These are phyloP conservation scores for Dynastes grantii DNA, from an alignment of 2,888 invertebrate genomes.

Conservation along the genomic window DNA sequence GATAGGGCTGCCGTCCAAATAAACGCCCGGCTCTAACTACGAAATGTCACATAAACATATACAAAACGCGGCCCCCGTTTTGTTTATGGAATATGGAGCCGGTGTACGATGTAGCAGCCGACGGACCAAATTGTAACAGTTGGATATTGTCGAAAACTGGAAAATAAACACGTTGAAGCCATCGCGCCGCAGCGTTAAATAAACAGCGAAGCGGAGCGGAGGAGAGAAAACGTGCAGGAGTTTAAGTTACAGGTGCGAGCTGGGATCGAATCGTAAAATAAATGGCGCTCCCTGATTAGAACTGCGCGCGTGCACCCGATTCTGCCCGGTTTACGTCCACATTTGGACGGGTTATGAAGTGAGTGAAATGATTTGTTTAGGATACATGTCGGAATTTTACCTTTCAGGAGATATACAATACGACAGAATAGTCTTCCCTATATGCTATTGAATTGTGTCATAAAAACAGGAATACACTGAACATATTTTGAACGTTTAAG, in stretches of 20 bases:
- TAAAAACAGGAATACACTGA: no score
- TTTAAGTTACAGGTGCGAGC: slow-evolving; percentile 37
- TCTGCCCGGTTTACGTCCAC: not conserved
- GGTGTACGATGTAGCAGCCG: not conserved
- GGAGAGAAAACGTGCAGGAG: slow-evolving; percentile 12
- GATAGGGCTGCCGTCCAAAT: not conserved
- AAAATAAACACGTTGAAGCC: slow-evolving; percentile 31
- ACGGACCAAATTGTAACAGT: slow-evolving; percentile 35
- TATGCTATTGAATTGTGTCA: no score
- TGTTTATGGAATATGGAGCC: slow-evolving; percentile 40
- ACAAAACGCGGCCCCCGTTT: slow-evolving; percentile 1
- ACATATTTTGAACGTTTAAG: no score
- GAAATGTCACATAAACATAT: slow-evolving; percentile 37
- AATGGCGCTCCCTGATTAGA: slow-evolving; percentile 16
- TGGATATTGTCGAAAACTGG: slow-evolving; percentile 45
- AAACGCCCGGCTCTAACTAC: slow-evolving; percentile 5
- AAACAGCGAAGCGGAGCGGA: not conserved
- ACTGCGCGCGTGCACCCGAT: not conserved
- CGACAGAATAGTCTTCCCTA: not conserved
- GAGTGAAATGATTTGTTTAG: slow-evolving; percentile 4
- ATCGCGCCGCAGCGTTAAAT: slow-evolving; percentile 15
- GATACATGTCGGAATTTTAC: not conserved
- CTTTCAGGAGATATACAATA: not conserved
- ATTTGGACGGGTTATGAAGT: slow-evolving; percentile 1
- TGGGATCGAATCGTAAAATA: slow-evolving; percentile 24